Evolutionary conservation across 2,888 invertebrate genomes (phyloP), one percentile per base, ranked within the genome.

Genomic region (Nesidiocoris tenuis): DNA sequence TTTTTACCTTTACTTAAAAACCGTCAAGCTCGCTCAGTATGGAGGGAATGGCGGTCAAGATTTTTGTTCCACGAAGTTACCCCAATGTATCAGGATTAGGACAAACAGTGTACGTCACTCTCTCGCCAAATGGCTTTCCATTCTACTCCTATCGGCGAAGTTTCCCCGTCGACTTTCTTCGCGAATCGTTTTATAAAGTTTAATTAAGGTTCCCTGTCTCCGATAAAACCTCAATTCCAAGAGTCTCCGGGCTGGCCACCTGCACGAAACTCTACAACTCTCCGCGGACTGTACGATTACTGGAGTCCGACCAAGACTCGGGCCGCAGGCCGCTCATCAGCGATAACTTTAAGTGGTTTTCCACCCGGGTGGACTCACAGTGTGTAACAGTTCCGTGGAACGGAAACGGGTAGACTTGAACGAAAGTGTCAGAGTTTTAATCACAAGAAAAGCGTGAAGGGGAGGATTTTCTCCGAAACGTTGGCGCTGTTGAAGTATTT

Each of bases 141-240:
- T 39, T n/a, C n/a, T n/a, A n/a, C n/a, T n/a, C n/a, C n/a, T 39
- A 39, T 39, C 39, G 39, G 39, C 39, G 39, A 39, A 39, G 39
- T 12, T 12, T 39, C 12, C 12, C 12, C 39, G 3, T 39, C 5
- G 39, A 21, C 54, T 63, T 63, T 24, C 63, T 72, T 72, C 39
- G n/a, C 63, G 39, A 71, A 72, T 39, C 61, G 63, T 61, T 72
- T 72, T 72, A 72, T 72, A 72, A 72, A 72, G 72, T 72, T 72
- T 72, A 72, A 72, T 72, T 63, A 72, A 72, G 63, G 72, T 70
- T 70, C 25, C 70, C 22, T 70, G 59, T 70, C 70, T 23, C 59
- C 70, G 57, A 59, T 70, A 57, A 70, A 70, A 59, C 59, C 59
- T 70, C 39, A 59, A 70, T 70, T 70, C 59, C 17, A 59, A 21